Percentiles rank a stretch among this genome's conserved stretches.
phyloP scores from a whole-genome alignment of 2,888 invertebrate species.

The Gonocerus acuteangulatus region DNA sequence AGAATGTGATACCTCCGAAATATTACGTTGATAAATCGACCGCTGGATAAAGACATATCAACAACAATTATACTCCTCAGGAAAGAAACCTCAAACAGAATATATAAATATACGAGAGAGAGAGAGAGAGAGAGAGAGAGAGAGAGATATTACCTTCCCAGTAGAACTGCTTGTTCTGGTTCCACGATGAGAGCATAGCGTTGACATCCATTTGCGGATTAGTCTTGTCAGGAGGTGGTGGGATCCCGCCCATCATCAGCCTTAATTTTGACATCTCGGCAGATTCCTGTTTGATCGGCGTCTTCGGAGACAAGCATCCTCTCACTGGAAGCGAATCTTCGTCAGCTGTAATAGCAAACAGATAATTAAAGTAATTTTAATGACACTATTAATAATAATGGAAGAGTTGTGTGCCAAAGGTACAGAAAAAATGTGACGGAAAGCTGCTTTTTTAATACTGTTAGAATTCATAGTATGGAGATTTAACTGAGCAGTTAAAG shows the following conservation, averaged over 20 bases:
- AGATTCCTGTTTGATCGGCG: not conserved
- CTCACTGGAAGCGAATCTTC: not conserved
- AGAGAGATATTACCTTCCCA: no score
- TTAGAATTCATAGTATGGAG: no score
- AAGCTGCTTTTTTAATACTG: no score
- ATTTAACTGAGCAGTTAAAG: no score
- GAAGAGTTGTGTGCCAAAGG: not conserved
- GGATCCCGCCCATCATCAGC: constrained; percentile 8
- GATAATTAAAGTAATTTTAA: not conserved
- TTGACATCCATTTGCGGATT: constrained; percentile 8
- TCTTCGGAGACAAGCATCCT: not conserved
- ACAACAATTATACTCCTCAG: no score
- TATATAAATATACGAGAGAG: no score
- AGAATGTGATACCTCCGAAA: no score
- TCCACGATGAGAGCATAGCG: constrained; percentile 3
- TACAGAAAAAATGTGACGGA: not conserved
- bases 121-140: no score
- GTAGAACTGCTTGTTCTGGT: constrained; percentile 1
- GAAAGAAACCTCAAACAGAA: no score
- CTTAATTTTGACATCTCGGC: not conserved
- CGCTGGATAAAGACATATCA: no score
- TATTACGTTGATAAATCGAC: no score
- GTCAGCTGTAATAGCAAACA: constrained; percentile 7
- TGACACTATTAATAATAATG: not conserved
- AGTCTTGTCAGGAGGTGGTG: constrained; percentile 19